Conservation (phyloP, 1,140 invertebrate species). For the Drosophila kanapiae region DNA sequence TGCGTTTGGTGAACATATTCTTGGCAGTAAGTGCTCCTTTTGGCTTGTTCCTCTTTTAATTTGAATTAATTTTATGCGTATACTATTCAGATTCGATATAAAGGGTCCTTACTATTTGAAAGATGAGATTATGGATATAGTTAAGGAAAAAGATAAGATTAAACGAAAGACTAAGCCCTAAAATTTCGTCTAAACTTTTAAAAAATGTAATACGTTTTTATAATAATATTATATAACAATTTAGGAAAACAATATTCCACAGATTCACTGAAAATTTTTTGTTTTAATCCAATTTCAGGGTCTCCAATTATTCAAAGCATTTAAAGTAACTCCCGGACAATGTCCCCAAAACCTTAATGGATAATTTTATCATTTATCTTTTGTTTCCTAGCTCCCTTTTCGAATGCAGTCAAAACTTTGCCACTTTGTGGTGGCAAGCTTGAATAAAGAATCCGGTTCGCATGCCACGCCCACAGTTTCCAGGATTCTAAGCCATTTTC, state of each 20-base stretch:
- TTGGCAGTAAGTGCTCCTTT: neutral
- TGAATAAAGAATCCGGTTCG: constrained; percentile 9
- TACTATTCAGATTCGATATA: neutral
- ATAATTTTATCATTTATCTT: constrained; percentile 42
- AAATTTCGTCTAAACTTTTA: too few relatives aligned
- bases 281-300: neutral
- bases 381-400: constrained; percentile 1
- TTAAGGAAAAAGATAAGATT: neutral
- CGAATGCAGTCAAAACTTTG: constrained; percentile 26
- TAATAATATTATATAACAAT: neutral
- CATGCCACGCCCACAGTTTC: constrained; percentile 32
- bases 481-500: constrained; percentile 38
- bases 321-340: neutral
- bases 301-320: neutral
- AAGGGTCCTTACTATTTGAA: too few relatives aligned
- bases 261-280: neutral
- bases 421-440: constrained; percentile 7
- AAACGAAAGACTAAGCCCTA: too few relatives aligned
- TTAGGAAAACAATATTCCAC: neutral
- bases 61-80: neutral
- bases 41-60: neutral
- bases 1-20: constrained; percentile 5
- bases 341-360: neutral
- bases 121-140: neutral
- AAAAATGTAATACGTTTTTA: neutral